phyloP scores from a whole-genome alignment of 2,797 vertebrate genomes.

The Nothura maculosa region DNA sequence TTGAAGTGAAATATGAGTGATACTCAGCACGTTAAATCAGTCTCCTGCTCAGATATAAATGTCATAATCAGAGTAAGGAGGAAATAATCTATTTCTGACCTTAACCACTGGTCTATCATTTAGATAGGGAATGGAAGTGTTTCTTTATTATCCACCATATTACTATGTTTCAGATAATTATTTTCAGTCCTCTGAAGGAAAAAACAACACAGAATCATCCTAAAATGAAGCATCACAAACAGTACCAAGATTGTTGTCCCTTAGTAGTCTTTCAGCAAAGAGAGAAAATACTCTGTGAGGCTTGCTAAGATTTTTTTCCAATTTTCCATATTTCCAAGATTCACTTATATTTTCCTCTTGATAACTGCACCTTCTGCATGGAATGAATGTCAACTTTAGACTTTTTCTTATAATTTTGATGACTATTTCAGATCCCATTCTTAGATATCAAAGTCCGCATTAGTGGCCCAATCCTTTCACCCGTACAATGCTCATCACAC shows the following conservation, averaged over 20 bases:
- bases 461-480: not conserved
- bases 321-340: not conserved
- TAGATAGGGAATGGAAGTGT: not conserved
- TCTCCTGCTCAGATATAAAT: not conserved
- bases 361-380: not conserved
- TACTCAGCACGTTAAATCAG: not conserved
- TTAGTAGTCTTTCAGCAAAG: not conserved
- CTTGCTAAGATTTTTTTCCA: not conserved
- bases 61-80: not conserved
- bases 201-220: not conserved
- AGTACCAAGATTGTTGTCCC: not conserved
- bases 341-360: not conserved
- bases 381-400: not conserved
- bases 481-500: not conserved
- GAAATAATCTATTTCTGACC: slow-evolving; percentile 16
- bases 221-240: not conserved
- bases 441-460: not conserved
- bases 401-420: not conserved
- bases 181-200: not conserved
- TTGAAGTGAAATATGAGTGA: not conserved
- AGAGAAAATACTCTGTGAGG: not conserved
- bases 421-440: not conserved
- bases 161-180: not conserved
- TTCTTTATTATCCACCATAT: not conserved
- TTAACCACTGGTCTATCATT: not conserved